Evolutionary conservation across 2,797 vertebrate genomes (phyloP), one percentile per base, ranked within the genome.

Genomic region (Falco naumanni): DNA sequence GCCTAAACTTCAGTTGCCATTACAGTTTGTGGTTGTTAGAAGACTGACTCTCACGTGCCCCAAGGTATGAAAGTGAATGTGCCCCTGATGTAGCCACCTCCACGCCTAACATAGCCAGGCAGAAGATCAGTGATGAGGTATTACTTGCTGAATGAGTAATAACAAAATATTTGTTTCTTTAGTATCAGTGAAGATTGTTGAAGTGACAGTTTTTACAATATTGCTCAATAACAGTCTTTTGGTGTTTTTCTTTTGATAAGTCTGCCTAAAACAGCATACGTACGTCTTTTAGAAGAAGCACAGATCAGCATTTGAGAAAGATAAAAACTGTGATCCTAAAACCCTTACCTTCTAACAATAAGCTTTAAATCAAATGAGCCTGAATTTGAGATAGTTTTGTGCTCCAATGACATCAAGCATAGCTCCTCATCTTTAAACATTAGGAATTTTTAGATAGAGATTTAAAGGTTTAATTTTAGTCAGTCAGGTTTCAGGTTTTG

Each of bases 11-110:
- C 3, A 8, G 13, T 25, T 68, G 56, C 43, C 18, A 9, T 63
- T 79, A 74, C 13, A 57, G n/a, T 17, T 24, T 39, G 18, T n/a
- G 10, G 28, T 18, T 39, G 37, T 56, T 47, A 41, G 14, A 89
- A 80, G 25, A 31, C 26, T 29, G 8, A 72, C 31, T n/a, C 17
- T 78, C 41, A 33, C 0, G 0, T 15, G 4, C 1, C 22, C 12
- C 3, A 3, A 29, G 20, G 9, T 7, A 22, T 15, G 13, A 74
- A 78, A 56, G 13, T 17, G 28, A 69, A 65, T 33, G 13, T 11
- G 16, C 9, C 25, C 17, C 10, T 25, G 24, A 25, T 14, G 33
- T 26, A 78, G 21, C 11, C 13, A 43, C 4, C 4, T 39, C 57
- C 45, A n/a, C 24, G 39, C 10, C 20, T 64, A 41, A 39, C 12